Evolutionary conservation across 2,797 vertebrate species (phyloP).

Genomic region (Centroberyx gerrardi): DNA sequence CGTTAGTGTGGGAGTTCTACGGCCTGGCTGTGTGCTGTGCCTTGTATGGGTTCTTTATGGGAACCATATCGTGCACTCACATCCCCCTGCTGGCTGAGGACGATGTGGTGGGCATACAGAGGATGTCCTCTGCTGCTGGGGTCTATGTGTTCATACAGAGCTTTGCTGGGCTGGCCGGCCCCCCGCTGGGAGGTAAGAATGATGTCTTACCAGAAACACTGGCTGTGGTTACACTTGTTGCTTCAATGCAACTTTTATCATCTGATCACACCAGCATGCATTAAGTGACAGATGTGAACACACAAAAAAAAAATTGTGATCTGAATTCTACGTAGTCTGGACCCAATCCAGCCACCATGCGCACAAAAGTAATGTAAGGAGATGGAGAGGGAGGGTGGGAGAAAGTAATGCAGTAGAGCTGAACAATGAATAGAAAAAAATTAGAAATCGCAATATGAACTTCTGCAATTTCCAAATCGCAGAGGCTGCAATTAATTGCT

Average conservation of each 20-base stretch:
- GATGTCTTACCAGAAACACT: not conserved
- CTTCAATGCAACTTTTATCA: not conserved
- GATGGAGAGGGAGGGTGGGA: no score
- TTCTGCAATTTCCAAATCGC: no score
- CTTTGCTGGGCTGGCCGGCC: conserved; percentile 94
- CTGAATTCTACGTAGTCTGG: no score
- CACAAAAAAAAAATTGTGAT: no score
- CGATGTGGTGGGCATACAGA: conserved; percentile 93
- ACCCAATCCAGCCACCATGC: no score
- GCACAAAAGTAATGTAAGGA: no score
- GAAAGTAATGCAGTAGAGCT: no score
- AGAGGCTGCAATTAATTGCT: no score
- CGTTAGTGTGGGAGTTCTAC: conserved; percentile 90
- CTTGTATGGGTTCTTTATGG: conserved; percentile 93
- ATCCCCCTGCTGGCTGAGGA: conserved; percentile 97
- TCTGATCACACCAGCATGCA: not conserved
- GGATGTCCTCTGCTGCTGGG: conserved; percentile 94
- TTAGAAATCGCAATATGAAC: no score
- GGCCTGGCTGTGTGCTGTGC: conserved; percentile 91
- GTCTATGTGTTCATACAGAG: conserved; percentile 97
- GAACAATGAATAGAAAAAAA: no score
- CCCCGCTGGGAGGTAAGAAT: conserved; percentile 93
- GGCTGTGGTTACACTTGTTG: not conserved
- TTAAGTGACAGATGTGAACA: not conserved
- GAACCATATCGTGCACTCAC: conserved; percentile 91